Base-by-base conservation (phyloP, 2,113 vertebrate species). In the Barnardius zonarius region DNA sequence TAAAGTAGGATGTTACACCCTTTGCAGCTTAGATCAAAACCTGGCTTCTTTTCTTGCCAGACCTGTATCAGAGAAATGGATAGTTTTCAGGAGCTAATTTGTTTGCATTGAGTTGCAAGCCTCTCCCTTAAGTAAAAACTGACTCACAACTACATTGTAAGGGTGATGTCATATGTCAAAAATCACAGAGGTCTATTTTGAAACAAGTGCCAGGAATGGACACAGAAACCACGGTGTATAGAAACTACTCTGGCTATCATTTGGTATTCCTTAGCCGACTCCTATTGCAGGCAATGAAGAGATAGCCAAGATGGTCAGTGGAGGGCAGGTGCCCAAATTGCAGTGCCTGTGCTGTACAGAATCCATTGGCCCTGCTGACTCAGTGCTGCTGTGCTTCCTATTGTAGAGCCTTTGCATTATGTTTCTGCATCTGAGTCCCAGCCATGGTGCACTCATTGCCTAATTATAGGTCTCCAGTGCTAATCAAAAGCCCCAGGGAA, bases 21-120 rank as follows among this genome's bases (percentile, higher is more conserved):
- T 79, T 64, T 25, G 22, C 79, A 82, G 37, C 28, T 73, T 76
- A 57, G 33, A 73, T 88, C 83, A 86, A 86, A 92, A 69, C 8
- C 25, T 78, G 37, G 10, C 28, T 74, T 74, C 68, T 73, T 43
- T 83, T 51, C 48, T 62, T 90, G 63, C 18, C 18, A 88, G 68
- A 59, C 43, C 39, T 74, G 2, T 67, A 20, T 82, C 39, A 57
- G 74, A 61, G 31, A 82, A 64, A 55, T 61, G 13, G 51, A 51
- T 78, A 20, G 30, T 69, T 85, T 95, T 66, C 86, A 77, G 52
- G 76, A 73, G n/a, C 33, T 88, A 1, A 11, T 48, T 92, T 74
- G 59, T 63, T 78, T 9, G 13, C 44, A 39, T 12, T 23, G 14
- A 52, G 12, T 57, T 73, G 27, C 52, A 68, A 63, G 25, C 27